These are phyloP conservation scores for Clavelina lepadiformis DNA, from an alignment of 23 tunicate genomes.

Conservation along the genomic window DNA sequence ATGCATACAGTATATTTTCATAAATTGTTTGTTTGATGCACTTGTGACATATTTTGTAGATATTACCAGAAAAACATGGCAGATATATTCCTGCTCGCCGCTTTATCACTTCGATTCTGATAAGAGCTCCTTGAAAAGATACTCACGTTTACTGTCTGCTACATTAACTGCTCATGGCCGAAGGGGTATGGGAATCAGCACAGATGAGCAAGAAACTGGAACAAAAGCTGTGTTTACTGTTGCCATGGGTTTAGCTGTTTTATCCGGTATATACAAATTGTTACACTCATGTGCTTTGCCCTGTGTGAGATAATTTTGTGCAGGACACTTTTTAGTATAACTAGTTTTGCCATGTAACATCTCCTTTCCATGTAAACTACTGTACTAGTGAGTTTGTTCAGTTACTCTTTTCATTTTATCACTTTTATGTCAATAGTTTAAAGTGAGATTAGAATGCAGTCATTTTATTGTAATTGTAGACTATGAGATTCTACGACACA, in stretches of 20 bases:
- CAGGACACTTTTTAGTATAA: no score
- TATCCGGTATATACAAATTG: conserved; percentile 7
- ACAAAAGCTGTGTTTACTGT: conserved; percentile 12
- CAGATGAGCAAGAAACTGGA: conserved; percentile 24
- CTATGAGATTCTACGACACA: no score
- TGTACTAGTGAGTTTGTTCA: no score
- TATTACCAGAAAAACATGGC: conserved; percentile 34
- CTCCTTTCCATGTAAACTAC: no score
- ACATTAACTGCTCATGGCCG: conserved; percentile 10
- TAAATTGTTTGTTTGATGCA: no score
- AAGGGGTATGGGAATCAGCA: conserved; percentile 11
- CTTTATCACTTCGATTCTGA: conserved; percentile 15
- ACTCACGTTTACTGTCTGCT: conserved; percentile 33
- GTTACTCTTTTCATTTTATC: no score
- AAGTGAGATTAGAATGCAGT: no score
- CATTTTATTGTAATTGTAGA: no score
- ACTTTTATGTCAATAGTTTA: no score
- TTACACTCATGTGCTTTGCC: neutral
- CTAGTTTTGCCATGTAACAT: no score
- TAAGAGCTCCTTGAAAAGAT: conserved; percentile 1
- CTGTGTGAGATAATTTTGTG: no score
- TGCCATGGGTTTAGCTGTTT: conserved; percentile 21
- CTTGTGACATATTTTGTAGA: conserved; percentile 15
- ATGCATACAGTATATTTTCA: no score
- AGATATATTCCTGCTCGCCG: conserved; percentile 22